Evolutionary conservation across 2,797 vertebrate species (phyloP).

Genomic region (Kryptolebias ocellatus): DNA sequence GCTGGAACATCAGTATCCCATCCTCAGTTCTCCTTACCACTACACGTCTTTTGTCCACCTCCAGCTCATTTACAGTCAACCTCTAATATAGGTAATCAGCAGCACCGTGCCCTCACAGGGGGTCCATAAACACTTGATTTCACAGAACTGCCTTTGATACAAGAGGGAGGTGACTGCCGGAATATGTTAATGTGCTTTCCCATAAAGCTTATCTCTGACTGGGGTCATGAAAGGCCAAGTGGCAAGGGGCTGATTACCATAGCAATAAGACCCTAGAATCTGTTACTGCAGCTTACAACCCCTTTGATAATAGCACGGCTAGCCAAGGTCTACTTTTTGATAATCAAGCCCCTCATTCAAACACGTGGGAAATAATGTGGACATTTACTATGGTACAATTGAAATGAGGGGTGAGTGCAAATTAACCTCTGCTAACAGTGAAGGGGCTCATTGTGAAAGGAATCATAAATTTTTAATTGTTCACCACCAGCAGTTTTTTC

Average conservation of each 20-base stretch:
- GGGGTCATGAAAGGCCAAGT: constrained; percentile 79
- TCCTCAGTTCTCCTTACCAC: constrained; percentile 41
- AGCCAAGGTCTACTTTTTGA: constrained; percentile 67
- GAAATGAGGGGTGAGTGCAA: constrained; percentile 77
- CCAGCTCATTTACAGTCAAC: constrained; percentile 70
- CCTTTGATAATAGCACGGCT: constrained; percentile 71
- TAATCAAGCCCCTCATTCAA: constrained; percentile 73
- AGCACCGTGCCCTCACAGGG: constrained; percentile 67
- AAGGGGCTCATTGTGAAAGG: constrained; percentile 61
- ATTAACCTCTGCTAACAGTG: constrained; percentile 78
- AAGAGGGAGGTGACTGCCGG: constrained; percentile 71
- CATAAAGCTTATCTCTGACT: constrained; percentile 83
- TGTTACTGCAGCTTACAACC: constrained; percentile 71
- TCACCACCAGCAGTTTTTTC: constrained; percentile 64
- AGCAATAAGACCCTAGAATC: constrained; percentile 82
- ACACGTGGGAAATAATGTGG: constrained; percentile 80
- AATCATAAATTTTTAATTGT: constrained; percentile 77
- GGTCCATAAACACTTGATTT: constrained; percentile 88
- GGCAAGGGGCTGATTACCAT: constrained; percentile 78
- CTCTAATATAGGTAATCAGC: constrained; percentile 78
- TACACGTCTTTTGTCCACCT: constrained; percentile 67
- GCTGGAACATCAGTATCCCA: constrained; percentile 57
- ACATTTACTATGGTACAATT: constrained; percentile 79
- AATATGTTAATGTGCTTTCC: constrained; percentile 81
- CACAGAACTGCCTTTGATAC: constrained; percentile 76